phyloP scores from a whole-genome alignment of 2,888 invertebrate genomes.

The Cylindroiulus punctatus region DNA sequence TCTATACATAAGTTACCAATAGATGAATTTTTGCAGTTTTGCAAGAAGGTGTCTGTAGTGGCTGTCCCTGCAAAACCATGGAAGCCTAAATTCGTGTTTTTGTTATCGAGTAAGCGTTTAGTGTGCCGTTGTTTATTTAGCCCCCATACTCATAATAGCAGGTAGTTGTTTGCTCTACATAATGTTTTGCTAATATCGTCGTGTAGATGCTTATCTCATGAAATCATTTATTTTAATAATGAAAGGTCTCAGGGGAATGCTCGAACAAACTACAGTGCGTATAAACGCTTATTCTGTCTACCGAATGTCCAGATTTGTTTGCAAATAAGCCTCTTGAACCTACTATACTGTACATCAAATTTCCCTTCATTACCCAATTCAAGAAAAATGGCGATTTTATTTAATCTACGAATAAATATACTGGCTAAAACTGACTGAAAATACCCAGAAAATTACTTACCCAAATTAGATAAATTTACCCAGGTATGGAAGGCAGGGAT shows the following conservation, averaged over 20 bases:
- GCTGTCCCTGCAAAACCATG: not conserved
- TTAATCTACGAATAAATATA: too few relatives aligned
- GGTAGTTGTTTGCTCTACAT: not conserved
- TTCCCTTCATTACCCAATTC: too few relatives aligned
- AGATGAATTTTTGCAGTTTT: not conserved
- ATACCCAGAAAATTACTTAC: too few relatives aligned
- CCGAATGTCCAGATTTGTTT: not conserved
- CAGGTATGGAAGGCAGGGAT: too few relatives aligned
- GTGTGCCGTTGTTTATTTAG: not conserved
- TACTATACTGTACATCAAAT: too few relatives aligned
- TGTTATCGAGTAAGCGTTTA: not conserved
- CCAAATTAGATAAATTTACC: too few relatives aligned
- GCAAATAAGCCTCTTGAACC: too few relatives aligned
- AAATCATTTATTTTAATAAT: conserved; percentile 42
- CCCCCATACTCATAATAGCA: not conserved
- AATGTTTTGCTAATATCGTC: not conserved
- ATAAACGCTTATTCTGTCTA: not conserved
- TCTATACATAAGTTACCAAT: not conserved
- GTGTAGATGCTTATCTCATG: not conserved
- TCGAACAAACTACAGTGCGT: not conserved
- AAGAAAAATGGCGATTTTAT: too few relatives aligned
- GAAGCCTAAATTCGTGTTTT: not conserved
- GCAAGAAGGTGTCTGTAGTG: not conserved
- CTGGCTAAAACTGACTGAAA: too few relatives aligned
- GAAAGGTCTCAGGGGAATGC: not conserved